These are phyloP conservation scores for Antheraea pernyi DNA, from an alignment of 1,140 invertebrate genomes.

Conservation along the genomic window DNA sequence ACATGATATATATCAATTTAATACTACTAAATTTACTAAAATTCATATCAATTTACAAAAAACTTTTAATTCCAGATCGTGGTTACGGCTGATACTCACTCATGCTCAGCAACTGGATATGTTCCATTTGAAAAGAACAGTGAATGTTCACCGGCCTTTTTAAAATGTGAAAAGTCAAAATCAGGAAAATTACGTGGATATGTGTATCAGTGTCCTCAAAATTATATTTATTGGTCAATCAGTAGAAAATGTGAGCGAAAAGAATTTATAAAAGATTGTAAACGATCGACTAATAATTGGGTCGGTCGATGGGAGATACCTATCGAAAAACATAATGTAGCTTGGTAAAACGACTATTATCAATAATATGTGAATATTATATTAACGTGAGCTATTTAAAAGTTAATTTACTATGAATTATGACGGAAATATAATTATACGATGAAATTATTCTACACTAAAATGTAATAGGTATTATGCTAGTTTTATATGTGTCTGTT, in stretches of 20 bases:
- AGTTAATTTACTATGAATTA: no score
- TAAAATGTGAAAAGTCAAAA: constrained; percentile 83
- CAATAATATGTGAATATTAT: no score
- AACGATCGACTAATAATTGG: constrained; percentile 58
- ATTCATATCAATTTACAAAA: no score
- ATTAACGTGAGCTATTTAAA: no score
- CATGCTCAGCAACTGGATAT: constrained; percentile 85
- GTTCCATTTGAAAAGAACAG: constrained; percentile 83
- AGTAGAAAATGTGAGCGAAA: constrained; percentile 87
- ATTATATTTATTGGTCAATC: constrained; percentile 87
- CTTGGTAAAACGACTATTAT: no score
- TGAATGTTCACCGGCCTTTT: constrained; percentile 85
- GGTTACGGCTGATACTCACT: constrained; percentile 73
- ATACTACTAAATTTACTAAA: no score
- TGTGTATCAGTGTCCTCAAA: constrained; percentile 87
- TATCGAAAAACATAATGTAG: constrained; percentile 75
- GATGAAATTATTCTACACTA: no score
- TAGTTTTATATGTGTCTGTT: no score
- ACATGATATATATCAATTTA: no score
- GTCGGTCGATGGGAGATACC: constrained; percentile 77
- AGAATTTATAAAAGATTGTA: constrained; percentile 81
- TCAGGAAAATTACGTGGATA: constrained; percentile 82
- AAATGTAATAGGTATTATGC: no score
- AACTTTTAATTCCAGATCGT: constrained; percentile 77
- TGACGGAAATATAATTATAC: no score